Percentiles rank a stretch among this genome's conserved stretches.
These are phyloP conservation scores for Pterocles burchelli DNA, from an alignment of 2,113 vertebrate genomes.

Conservation along the genomic window DNA sequence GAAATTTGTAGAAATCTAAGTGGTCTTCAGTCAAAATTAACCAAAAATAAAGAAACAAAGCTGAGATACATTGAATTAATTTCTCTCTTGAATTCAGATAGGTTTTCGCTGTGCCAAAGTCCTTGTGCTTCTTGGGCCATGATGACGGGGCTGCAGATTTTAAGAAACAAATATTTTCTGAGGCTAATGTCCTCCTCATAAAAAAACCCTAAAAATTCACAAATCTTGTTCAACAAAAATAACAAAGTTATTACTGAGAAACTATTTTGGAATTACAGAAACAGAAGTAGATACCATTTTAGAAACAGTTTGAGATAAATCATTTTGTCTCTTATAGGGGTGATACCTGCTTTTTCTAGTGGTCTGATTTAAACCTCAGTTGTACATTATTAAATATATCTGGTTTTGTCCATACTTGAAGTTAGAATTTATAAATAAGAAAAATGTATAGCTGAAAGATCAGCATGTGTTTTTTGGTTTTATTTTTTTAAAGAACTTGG, in stretches of 20 bases:
- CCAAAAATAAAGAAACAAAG: background rate
- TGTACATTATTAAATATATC: background rate
- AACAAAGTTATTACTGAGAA: background rate
- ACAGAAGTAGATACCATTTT: background rate
- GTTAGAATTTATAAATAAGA: background rate
- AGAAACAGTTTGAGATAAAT: background rate
- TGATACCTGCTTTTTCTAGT: background rate
- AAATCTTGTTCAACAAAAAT: background rate
- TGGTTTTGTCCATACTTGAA: background rate
- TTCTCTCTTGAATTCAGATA: background rate
- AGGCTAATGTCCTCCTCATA: background rate
- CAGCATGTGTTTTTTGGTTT: background rate
- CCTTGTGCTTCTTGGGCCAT: background rate
- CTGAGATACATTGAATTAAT: background rate
- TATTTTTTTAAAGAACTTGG: constrained; percentile 84
- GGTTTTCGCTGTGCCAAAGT: background rate
- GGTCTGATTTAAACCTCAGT: background rate
- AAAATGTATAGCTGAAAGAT: background rate
- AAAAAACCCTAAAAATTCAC: background rate
- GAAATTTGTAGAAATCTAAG: background rate
- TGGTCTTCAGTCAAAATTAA: background rate
- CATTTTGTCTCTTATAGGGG: background rate
- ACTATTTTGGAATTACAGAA: background rate
- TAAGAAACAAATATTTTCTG: background rate
- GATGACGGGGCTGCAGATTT: background rate